These are phyloP conservation scores for Acrobasis repandana DNA, from an alignment of 2,888 invertebrate species.

Conservation along the genomic window DNA sequence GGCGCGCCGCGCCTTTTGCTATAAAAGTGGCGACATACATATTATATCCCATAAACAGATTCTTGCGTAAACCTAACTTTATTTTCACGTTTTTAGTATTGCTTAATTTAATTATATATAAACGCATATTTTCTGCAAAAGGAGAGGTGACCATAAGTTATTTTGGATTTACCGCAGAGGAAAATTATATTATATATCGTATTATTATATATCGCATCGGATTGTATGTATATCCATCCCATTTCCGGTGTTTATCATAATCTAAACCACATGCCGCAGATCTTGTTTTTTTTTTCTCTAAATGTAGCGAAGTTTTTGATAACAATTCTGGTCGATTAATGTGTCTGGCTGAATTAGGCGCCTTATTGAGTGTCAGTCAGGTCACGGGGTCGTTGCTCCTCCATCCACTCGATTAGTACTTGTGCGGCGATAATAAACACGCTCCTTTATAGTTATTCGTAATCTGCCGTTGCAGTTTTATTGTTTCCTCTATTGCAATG, in stretches of 20 bases:
- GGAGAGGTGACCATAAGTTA: too few species aligned
- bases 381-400: slow-evolving; percentile 29
- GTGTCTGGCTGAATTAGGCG: slow-evolving; percentile 8
- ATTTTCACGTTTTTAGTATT: neutral
- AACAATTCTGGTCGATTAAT: neutral
- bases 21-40: slow-evolving; percentile 32
- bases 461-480: neutral
- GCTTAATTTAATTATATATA: neutral
- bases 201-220: neutral
- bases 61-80: slow-evolving; percentile 4
- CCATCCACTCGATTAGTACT: neutral
- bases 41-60: slow-evolving; percentile 34
- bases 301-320: neutral
- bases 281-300: neutral
- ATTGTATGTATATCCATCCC: neutral
- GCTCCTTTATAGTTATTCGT: slow-evolving; percentile 10
- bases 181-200: neutral
- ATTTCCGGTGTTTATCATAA: neutral
- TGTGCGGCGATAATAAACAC: slow-evolving; percentile 8
- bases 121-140: too few species aligned
- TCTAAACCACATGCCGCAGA: neutral
- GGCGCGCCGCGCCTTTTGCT: slow-evolving; percentile 14
- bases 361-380: slow-evolving; percentile 21
- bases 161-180: too few species aligned
- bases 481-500: slow-evolving; percentile 10